Conservation (phyloP, 1,140 invertebrate genomes). For the Tribolium madens region DNA sequence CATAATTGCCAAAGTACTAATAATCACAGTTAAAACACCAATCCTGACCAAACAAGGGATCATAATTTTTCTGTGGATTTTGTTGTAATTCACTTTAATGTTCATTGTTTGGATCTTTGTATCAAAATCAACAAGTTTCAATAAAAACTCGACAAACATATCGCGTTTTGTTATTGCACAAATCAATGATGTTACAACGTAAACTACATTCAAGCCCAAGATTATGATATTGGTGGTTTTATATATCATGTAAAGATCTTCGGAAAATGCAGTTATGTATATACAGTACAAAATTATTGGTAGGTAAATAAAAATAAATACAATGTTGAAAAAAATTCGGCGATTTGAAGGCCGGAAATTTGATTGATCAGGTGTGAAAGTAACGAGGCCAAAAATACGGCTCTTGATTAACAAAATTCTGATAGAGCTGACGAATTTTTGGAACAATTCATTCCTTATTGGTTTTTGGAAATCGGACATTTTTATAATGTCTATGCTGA, state of each 20-base stretch:
- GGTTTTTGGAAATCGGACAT: background rate
- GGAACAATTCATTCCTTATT: background rate
- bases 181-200: constrained; percentile 12
- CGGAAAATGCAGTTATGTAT: background rate
- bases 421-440: background rate
- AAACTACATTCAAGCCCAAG: background rate
- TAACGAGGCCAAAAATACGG: background rate
- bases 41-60: background rate
- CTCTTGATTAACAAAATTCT: background rate
- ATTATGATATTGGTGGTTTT: constrained; percentile 8
- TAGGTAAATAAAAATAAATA: background rate
- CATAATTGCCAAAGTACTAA: background rate
- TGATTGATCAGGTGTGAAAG: background rate
- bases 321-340: background rate
- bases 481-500: background rate
- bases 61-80: background rate
- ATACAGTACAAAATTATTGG: background rate
- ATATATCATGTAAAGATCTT: background rate
- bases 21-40: background rate
- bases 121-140: constrained; percentile 15
- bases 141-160: background rate
- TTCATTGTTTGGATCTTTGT: background rate
- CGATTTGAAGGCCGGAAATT: background rate
- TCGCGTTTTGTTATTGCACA: background rate
- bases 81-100: background rate